phyloP scores from a whole-genome alignment of 2,113 vertebrate species.

The Spea multiplicata region DNA sequence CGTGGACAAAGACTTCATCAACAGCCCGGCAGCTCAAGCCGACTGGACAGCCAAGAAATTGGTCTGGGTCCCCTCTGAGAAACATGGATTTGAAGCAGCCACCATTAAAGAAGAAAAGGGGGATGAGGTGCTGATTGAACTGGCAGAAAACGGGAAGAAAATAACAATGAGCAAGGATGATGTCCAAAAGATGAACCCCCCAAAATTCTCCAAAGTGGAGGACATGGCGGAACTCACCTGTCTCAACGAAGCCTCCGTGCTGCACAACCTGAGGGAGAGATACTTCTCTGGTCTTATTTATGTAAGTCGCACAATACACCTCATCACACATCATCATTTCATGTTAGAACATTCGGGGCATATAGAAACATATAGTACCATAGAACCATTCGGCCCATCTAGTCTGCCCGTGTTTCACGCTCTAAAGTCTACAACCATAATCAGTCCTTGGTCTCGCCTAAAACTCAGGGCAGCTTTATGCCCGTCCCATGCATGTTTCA shows the following conservation, averaged over 20 bases:
- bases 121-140: constrained; percentile 86
- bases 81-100: constrained; percentile 90
- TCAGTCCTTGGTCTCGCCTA: too few species aligned
- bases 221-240: constrained; percentile 98
- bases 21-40: constrained; percentile 87
- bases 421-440: too few species aligned
- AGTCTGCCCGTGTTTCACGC: too few species aligned
- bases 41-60: constrained; percentile 92
- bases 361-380: too few species aligned
- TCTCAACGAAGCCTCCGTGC: constrained; percentile 93
- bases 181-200: constrained; percentile 98
- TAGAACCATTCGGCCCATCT: too few species aligned
- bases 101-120: constrained; percentile 95
- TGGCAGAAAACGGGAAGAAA: constrained; percentile 88
- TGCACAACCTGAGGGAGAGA: constrained; percentile 91
- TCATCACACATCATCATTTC: too few species aligned
- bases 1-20: constrained; percentile 86
- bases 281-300: constrained; percentile 98
- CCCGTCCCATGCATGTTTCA: too few species aligned
- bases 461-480: too few species aligned
- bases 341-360: too few species aligned
- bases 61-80: constrained; percentile 94
- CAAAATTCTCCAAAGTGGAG: constrained; percentile 97
- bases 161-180: constrained; percentile 87
- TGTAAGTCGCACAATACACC: constrained; percentile 70